A percentile compares a stretch with the other conserved stretches of the same genome.
phyloP scores from a whole-genome alignment of 1,140 invertebrate genomes.

The Hylaeus volcanicus region DNA sequence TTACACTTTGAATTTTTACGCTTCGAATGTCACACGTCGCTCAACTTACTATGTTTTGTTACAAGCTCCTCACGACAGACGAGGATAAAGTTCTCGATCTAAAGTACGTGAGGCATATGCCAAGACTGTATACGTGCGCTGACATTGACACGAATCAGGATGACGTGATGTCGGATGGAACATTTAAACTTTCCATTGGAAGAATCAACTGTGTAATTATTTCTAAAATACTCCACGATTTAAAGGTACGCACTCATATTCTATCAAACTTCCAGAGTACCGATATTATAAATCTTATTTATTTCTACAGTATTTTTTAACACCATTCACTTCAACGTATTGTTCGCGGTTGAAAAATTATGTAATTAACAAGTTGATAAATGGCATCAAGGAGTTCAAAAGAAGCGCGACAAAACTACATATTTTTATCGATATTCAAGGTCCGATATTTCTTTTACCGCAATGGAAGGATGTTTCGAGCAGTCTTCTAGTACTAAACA shows the following conservation, averaged over 20 bases:
- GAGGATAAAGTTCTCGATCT: constrained; percentile 89
- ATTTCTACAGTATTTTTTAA: constrained; percentile 84
- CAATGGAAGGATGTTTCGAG: constrained; percentile 89
- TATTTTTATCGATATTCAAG: constrained; percentile 87
- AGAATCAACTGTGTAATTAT: constrained; percentile 87
- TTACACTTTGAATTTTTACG: neutral
- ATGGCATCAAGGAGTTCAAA: constrained; percentile 81
- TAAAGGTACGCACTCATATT: constrained; percentile 80
- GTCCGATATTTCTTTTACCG: constrained; percentile 88
- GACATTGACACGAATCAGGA: constrained; percentile 79
- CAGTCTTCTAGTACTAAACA: constrained; percentile 87
- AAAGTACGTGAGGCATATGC: constrained; percentile 87
- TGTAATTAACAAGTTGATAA: constrained; percentile 60
- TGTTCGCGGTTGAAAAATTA: constrained; percentile 52
- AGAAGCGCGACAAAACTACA: constrained; percentile 84
- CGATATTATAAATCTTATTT: neutral
- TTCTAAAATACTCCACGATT: constrained; percentile 86
- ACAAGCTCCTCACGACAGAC: constrained; percentile 85
- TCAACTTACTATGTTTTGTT: constrained; percentile 45
- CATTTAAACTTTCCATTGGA: constrained; percentile 86
- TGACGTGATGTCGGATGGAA: constrained; percentile 85
- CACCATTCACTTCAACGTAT: constrained; percentile 81
- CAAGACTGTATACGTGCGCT: constrained; percentile 80
- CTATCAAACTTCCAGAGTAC: neutral
- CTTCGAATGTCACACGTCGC: neutral